A percentile compares a stretch with the other conserved stretches of the same genome.
These are phyloP conservation scores for Passerculus sandwichensis DNA, from an alignment of 2,797 vertebrate species.

Conservation along the genomic window DNA sequence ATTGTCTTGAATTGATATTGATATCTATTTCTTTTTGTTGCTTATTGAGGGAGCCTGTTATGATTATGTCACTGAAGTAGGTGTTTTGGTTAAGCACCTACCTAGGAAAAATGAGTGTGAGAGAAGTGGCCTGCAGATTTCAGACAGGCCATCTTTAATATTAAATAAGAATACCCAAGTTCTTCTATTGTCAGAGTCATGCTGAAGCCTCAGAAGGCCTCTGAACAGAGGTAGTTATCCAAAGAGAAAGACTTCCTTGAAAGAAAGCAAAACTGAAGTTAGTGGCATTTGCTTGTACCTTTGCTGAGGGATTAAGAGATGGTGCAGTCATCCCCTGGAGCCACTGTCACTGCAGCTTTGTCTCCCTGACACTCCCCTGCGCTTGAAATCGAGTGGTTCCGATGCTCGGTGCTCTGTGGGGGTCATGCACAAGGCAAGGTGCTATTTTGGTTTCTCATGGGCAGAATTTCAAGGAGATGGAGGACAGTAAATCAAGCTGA, in stretches of 20 bases:
- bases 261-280: conserved; percentile 37
- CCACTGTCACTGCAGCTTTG: conserved; percentile 42
- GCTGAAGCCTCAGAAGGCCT: neutral
- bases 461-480: neutral
- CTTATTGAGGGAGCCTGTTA: neutral
- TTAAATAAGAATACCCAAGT: neutral
- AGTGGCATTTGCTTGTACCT: conserved; percentile 44
- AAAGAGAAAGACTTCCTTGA: conserved; percentile 7
- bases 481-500: neutral
- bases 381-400: neutral
- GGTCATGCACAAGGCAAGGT: conserved; percentile 38
- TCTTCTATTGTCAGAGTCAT: neutral
- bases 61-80: neutral
- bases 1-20: neutral
- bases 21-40: neutral
- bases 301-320: neutral
- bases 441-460: conserved; percentile 37
- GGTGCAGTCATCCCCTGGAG: conserved; percentile 35
- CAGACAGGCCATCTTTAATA: neutral
- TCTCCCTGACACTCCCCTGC: neutral
- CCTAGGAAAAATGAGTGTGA: neutral
- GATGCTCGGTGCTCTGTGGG: neutral
- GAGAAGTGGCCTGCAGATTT: neutral
- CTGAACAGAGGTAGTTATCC: neutral
- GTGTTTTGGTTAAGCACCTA: neutral